Conservation (phyloP, 2,113 vertebrate species). For the Hemiprocne comata region DNA sequence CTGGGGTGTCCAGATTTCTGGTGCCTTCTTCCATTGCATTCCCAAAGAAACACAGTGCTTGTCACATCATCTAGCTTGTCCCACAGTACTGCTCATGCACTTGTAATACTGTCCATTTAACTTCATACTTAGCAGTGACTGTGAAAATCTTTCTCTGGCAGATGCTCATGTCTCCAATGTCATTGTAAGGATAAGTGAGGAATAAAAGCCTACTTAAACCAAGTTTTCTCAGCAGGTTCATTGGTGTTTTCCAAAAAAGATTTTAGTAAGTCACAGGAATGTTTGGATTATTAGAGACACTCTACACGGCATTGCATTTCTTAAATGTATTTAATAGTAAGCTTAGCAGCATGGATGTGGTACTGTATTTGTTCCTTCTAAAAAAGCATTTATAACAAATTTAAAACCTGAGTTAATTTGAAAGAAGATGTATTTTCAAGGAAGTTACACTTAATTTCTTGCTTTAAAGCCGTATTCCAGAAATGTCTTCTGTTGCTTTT, state of each 20-base stretch:
- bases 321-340: background rate
- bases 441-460: background rate
- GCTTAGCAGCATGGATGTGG: background rate
- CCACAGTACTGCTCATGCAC: background rate
- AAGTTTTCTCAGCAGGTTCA: background rate
- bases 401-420: background rate
- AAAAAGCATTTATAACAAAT: background rate
- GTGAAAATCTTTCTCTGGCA: background rate
- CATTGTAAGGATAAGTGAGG: background rate
- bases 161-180: background rate
- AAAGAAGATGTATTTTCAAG: background rate
- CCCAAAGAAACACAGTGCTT: background rate
- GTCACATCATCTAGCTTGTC: background rate
- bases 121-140: background rate
- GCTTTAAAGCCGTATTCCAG: background rate
- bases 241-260: background rate
- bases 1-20: fast-evolving
- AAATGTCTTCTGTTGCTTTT: background rate
- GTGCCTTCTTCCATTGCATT: background rate
- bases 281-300: background rate
- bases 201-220: background rate
- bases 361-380: background rate
- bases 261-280: background rate
- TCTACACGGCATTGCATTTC: background rate
- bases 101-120: background rate